Conservation (phyloP, 2,888 invertebrate species). For the Drosophila mercatorum region DNA sequence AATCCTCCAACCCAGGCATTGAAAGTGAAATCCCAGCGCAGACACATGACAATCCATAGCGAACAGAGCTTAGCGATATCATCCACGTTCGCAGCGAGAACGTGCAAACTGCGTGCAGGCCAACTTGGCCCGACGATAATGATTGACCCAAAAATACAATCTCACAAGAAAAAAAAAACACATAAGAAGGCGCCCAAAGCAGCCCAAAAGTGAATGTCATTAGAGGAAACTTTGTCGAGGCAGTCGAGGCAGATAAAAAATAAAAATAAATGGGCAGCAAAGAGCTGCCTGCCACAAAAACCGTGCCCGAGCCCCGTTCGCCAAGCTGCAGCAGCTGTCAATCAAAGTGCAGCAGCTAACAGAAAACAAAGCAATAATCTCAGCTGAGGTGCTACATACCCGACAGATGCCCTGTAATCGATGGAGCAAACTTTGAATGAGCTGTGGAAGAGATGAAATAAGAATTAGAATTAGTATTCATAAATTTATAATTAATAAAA, state of each 20-base stretch:
- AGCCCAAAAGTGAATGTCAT: conserved; percentile 73
- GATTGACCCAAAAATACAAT: conserved; percentile 69
- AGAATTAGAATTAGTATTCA: no score
- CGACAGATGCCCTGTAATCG: conserved; percentile 38
- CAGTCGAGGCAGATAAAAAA: conserved; percentile 64
- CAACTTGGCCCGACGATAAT: conserved; percentile 79
- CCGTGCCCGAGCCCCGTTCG: conserved; percentile 47
- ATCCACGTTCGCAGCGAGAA: conserved; percentile 37
- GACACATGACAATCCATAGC: conserved; percentile 59
- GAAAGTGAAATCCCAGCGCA: conserved; percentile 70
- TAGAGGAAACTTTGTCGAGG: conserved; percentile 65
- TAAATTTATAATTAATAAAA: no score
- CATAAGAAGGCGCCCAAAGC: conserved; percentile 34
- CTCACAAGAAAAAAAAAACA: conserved; percentile 8
- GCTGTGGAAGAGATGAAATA: no score
- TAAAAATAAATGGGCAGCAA: conserved; percentile 28
- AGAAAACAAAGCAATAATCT: conserved; percentile 13
- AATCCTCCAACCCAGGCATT: conserved; percentile 69
- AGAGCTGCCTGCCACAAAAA: conserved; percentile 44
- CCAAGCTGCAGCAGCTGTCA: conserved; percentile 71
- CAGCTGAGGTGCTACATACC: not conserved
- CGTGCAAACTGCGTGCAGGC: conserved; percentile 74
- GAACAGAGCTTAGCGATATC: conserved; percentile 60
- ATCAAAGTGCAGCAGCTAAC: conserved; percentile 60
- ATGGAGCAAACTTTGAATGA: not conserved